phyloP scores from a whole-genome alignment of 2,888 invertebrate species.

The Troides aeacus region DNA sequence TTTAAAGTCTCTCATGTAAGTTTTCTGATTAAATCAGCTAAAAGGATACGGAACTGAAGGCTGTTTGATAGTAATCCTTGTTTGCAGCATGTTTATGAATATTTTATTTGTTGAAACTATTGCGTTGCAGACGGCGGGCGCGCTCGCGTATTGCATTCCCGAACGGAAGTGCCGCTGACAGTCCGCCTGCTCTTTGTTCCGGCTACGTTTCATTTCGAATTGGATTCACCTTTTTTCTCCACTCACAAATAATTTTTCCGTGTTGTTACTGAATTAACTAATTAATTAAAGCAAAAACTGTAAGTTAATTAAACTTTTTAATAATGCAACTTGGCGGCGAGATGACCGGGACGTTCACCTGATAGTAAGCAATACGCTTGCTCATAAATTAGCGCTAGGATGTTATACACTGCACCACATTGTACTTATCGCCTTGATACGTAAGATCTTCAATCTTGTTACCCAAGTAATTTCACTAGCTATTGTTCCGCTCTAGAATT shows the following conservation, averaged over 20 bases:
- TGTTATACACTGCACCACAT: too few species aligned
- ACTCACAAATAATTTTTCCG: slow-evolving; percentile 33
- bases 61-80: slow-evolving; percentile 4
- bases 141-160: slow-evolving; percentile 60
- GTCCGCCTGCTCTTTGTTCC: slow-evolving; percentile 69
- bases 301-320: neutral
- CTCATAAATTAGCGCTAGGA: too few species aligned
- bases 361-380: too few species aligned
- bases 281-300: slow-evolving; percentile 10
- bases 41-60: neutral
- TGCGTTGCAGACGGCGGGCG: slow-evolving; percentile 46
- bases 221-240: slow-evolving; percentile 45
- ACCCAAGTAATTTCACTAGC: too few species aligned
- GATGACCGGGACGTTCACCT: too few species aligned
- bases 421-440: too few species aligned
- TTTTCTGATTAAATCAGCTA: slow-evolving; percentile 4
- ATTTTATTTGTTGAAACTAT: slow-evolving; percentile 21
- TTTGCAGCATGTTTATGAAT: slow-evolving; percentile 16
- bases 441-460: too few species aligned
- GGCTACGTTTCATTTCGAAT: slow-evolving; percentile 53
- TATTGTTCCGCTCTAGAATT: too few species aligned
- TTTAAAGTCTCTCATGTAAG: neutral
- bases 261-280: slow-evolving; percentile 24
- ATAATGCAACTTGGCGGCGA: neutral
- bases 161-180: slow-evolving; percentile 70